Evolutionary conservation across 2,888 invertebrate species (phyloP).

Genomic region (Lepas anatifera): DNA sequence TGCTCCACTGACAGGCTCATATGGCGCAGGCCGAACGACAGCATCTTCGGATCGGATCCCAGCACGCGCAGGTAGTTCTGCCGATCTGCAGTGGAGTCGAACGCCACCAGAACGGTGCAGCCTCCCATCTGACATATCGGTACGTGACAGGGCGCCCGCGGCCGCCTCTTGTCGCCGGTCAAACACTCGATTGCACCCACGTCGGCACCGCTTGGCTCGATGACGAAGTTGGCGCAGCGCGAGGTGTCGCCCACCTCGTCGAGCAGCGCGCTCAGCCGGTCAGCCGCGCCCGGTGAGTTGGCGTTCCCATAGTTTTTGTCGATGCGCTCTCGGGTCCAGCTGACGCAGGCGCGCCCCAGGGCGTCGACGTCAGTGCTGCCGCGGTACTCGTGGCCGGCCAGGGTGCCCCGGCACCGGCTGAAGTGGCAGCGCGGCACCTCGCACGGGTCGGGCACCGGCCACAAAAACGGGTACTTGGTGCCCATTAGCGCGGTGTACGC

Average conservation of each 20-base stretch:
- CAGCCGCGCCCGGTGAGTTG: not conserved
- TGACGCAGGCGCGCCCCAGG: not conserved
- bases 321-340: not conserved
- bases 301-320: not conserved
- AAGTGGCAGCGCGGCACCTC: not conserved
- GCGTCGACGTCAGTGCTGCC: not conserved
- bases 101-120: slow-evolving; percentile 1
- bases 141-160: slow-evolving; percentile 2
- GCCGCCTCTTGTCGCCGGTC: not conserved
- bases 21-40: not conserved
- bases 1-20: not conserved
- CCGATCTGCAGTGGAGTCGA: not conserved
- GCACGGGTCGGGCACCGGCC: not conserved
- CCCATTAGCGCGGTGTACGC: not conserved
- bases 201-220: not conserved
- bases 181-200: not conserved
- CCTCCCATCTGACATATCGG: not conserved
- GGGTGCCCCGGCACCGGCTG: not conserved
- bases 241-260: not conserved
- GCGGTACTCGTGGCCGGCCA: slow-evolving; percentile 10
- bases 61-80: slow-evolving; percentile 11
- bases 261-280: not conserved
- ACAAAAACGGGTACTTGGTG: not conserved
- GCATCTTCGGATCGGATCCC: not conserved
- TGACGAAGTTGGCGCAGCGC: not conserved